A percentile compares a stretch with the other conserved stretches of the same genome.
phyloP scores from a whole-genome alignment of 2,888 invertebrate genomes.

The Parapristionchus giblindavisi region DNA sequence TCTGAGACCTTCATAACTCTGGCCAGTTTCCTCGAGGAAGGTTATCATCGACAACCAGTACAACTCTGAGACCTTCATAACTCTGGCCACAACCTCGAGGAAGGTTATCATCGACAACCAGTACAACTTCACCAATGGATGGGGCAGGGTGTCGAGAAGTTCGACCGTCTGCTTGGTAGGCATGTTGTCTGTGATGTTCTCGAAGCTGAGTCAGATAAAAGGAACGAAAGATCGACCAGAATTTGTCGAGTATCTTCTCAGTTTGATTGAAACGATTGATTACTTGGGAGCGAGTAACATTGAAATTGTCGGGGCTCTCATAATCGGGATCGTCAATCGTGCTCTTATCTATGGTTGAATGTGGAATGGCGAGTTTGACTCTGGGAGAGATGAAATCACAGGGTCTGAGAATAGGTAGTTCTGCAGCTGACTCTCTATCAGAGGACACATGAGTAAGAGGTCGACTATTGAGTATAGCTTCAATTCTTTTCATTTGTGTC shows the following conservation, averaged over 20 bases:
- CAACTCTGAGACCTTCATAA: no score
- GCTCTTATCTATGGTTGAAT: neutral
- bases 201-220: constrained; percentile 3
- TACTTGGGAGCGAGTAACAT: neutral
- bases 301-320: neutral
- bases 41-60: constrained; percentile 22
- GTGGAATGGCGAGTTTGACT: neutral
- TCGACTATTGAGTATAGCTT: constrained; percentile 37
- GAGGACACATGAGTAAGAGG: constrained; percentile 37
- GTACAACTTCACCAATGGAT: neutral
- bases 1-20: constrained; percentile 14
- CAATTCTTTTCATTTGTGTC: constrained; percentile 31
- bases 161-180: neutral
- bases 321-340: neutral
- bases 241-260: neutral
- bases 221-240: neutral
- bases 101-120: constrained; percentile 15
- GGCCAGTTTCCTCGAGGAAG: constrained; percentile 3
- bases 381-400: constrained; percentile 2
- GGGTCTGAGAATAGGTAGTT: neutral
- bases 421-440: neutral
- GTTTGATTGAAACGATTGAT: constrained; percentile 2
- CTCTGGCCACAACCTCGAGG: constrained; percentile 11
- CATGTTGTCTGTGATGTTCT: neutral
- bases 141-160: neutral